A percentile compares a stretch with the other conserved stretches of the same genome.
phyloP scores from a whole-genome alignment of 1,140 invertebrate species.

The Ceratitis capitata region DNA sequence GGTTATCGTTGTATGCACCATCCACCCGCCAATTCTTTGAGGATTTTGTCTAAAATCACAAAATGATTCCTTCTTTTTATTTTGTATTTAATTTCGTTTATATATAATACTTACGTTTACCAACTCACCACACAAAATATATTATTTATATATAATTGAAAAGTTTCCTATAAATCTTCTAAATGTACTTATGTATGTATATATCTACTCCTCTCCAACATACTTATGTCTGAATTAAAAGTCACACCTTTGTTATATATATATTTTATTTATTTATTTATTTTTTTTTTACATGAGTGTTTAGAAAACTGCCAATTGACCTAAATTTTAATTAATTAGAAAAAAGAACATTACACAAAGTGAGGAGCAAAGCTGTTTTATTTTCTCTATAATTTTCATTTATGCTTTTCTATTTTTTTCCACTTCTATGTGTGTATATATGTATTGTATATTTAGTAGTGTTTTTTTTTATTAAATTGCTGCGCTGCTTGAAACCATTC shows the following conservation, averaged over 20 bases:
- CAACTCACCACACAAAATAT: constrained; percentile 63
- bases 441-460: not conserved
- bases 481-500: not conserved
- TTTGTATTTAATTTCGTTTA: not conserved
- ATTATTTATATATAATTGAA: no score
- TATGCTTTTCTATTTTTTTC: not conserved
- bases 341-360: not conserved
- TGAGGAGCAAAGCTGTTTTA: not conserved
- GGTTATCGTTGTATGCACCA: no score
- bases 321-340: not conserved
- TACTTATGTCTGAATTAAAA: not conserved
- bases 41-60: not conserved
- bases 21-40: not conserved
- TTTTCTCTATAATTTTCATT: not conserved
- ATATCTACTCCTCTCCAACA: not conserved
- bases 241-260: no score
- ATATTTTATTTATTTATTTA: no score
- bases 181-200: not conserved
- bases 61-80: not conserved
- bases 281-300: no score
- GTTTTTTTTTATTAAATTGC: not conserved
- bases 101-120: not conserved
- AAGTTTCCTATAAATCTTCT: not conserved
- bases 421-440: not conserved
- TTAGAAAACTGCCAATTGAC: no score